Conservation (phyloP, 2,888 invertebrate genomes). For the Steromphala cineraria region DNA sequence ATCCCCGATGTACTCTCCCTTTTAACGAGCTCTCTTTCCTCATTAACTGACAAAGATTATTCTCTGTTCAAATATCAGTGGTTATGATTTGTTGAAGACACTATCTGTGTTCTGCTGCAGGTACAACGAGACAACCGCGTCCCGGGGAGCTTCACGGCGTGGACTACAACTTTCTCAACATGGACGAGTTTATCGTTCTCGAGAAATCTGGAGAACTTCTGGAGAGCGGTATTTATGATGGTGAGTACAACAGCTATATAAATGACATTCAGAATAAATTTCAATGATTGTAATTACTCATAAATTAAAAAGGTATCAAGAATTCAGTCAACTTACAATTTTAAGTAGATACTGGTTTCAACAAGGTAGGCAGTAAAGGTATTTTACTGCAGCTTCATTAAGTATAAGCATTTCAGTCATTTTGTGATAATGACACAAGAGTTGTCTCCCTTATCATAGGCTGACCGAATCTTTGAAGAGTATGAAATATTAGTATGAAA, state of each 20-base stretch:
- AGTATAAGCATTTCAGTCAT: neutral
- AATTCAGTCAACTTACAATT: too few relatives aligned
- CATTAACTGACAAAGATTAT: too few relatives aligned
- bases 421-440: neutral
- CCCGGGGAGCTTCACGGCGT: slow-evolving; percentile 81
- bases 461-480: too few relatives aligned
- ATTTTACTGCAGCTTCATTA: neutral
- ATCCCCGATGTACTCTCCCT: too few relatives aligned
- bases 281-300: too few relatives aligned
- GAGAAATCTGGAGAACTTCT: slow-evolving; percentile 79
- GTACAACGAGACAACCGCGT: slow-evolving; percentile 79
- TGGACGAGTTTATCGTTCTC: slow-evolving; percentile 79
- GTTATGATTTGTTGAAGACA: too few relatives aligned
- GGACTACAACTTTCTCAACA: slow-evolving; percentile 80
- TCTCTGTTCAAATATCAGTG: too few relatives aligned
- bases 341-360: neutral
- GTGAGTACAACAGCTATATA: slow-evolving; percentile 68
- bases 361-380: neutral
- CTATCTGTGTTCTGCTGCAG: slow-evolving; percentile 61
- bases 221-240: slow-evolving; percentile 82
- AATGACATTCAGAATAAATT: too few relatives aligned
- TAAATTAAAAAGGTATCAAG: too few relatives aligned
- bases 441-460: neutral
- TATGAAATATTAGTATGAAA: too few relatives aligned
- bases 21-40: too few relatives aligned